These are phyloP conservation scores for Agrochola litura DNA, from an alignment of 2,888 invertebrate species.

Conservation along the genomic window DNA sequence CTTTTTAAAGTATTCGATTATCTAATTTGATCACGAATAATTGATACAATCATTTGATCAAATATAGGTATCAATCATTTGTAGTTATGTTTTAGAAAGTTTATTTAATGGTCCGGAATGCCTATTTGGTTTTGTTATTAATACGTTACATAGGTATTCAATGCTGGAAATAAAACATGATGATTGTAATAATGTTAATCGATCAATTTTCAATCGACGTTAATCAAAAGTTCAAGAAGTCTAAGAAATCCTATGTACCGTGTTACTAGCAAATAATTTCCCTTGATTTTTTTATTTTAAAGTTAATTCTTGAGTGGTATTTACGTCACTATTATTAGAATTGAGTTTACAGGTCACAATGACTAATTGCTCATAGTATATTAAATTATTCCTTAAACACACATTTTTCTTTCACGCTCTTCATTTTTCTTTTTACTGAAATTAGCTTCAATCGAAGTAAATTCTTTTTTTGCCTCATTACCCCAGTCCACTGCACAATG, in stretches of 20 bases:
- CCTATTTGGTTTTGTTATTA: conserved; percentile 6
- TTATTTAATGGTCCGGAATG: conserved; percentile 28
- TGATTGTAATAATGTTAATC: neutral
- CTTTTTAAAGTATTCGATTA: conserved; percentile 49
- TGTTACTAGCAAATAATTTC: neutral
- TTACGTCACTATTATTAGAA: too few species aligned
- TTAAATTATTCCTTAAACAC: too few species aligned
- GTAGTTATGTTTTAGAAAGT: conserved; percentile 65
- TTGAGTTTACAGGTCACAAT: neutral
- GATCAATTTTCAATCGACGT: neutral
- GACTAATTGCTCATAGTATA: neutral
- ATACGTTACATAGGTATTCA: too few species aligned
- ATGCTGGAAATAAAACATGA: too few species aligned
- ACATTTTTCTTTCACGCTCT: too few species aligned
- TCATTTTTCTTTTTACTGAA: too few species aligned
- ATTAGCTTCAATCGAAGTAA: too few species aligned
- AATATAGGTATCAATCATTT: conserved; percentile 50
- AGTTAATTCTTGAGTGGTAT: too few species aligned
- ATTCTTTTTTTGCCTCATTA: too few species aligned
- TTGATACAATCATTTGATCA: conserved; percentile 46
- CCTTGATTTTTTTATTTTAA: neutral
- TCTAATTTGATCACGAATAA: conserved; percentile 59
- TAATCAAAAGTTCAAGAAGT: neutral
- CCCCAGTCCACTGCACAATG: too few species aligned
- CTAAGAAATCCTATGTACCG: neutral